Evolutionary conservation across 2,888 invertebrate genomes (phyloP), one percentile per base, ranked within the genome.

Genomic region (Kryphioiulus occultus): DNA sequence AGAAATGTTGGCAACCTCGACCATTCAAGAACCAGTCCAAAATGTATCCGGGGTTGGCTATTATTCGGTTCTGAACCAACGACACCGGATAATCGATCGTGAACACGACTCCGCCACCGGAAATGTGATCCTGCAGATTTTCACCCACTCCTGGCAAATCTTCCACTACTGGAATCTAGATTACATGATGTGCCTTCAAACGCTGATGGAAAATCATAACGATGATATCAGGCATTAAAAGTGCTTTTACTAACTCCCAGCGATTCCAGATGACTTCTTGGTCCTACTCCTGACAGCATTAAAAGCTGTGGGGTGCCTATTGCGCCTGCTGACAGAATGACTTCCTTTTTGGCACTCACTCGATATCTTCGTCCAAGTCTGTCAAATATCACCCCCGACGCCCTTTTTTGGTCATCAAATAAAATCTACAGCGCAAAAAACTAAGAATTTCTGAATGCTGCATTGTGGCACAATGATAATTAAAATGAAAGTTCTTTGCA

Each of bases 11-110:
- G 10, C n/a, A 47, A 53, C 90, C 90, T 88, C 89, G 88, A 88
- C 96, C 97, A 19, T 96, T 94, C 22, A 96, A 94, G 0, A 96
- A 96, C 91, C 97, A 97, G 89, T 96, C 9, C 84, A 39, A 12
- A 4, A 39, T 17, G 39, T 30, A n/a, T 9, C 19, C n/a, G 26
- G 83, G 1, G 26, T 82, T 53, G n/a, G 42, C 4, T 10, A 68
- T 91, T 91, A 7, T 91, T 91, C 22, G 91, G 90, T n/a, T 85
- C 91, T 97, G 95, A 0, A 96, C 95, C 89, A 97, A 95, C 0
- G 96, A 95, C 0, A 96, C 94, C 9, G 94, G 94, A 90, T 95
- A 94, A 90, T 97, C 95, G 0, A 96, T 94, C 7, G 88, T 85
- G n/a, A 59, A 89, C 15, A 89, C 87, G 47, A 89, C 30, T 3